Evolutionary conservation across 1,140 invertebrate genomes (phyloP), one percentile per base, ranked within the genome.

Genomic region (Ectropis grisescens): DNA sequence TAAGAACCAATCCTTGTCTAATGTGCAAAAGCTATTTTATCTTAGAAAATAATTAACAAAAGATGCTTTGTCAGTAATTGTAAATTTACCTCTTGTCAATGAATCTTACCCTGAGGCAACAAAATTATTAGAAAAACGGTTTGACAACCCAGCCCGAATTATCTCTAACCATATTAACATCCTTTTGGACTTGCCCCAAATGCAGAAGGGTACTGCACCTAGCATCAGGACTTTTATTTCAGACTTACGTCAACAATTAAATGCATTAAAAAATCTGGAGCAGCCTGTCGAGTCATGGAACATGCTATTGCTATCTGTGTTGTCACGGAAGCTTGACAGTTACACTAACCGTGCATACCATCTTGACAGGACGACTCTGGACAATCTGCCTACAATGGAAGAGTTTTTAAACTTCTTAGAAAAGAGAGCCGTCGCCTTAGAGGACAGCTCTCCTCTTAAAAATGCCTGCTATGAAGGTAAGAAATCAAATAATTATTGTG

Each of bases 241-340:
- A 2, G 0, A 23, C 8, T 9, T 37, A 4, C 8, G 16, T 10
- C 40, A 42, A 13, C 40, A 42, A n/a, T 2, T 33, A 1, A 9
- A 22, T 27, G 33, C 41, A 1, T 29, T 35, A 12, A 43, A 44
- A 43, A 49, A 55, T 24, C 33, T 55, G 12, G 16, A 41, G 3
- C 22, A 44, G 26, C 42, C 46, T 3, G n/a, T 41, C 26, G 37
- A 47, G 19, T 27, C 41, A 11, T 54, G 42, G 41, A 40, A 47
- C 14, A 41, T 42, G 36, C 13, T 49, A 5, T 22, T 54, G 8
- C 32, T 44, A 16, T 38, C 16, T 8, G 32, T 42, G 12, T 37
- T 41, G 24, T 14, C 12, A 10, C 34, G 13, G 22, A 50, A 50
- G 11, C 19, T 46, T 7, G 41, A 46, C 30, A 9, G 11, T 26